Evolutionary conservation across 2,797 vertebrate species (phyloP).

Genomic region (Peromyscus nudipes): DNA sequence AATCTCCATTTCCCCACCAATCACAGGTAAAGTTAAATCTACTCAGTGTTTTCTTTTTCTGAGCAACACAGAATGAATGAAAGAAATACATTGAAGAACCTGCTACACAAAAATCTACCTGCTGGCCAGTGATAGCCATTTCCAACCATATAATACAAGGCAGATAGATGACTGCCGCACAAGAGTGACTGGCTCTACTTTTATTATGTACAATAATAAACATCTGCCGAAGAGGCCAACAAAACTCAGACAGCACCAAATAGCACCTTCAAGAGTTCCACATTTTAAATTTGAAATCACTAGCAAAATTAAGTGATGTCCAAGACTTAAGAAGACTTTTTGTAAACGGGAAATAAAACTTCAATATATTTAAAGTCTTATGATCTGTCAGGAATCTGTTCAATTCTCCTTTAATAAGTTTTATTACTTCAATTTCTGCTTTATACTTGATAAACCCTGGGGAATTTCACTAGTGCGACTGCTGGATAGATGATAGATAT

Average conservation of each 20-base stretch:
- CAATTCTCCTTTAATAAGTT: neutral
- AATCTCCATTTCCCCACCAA: neutral
- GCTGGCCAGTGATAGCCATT: neutral
- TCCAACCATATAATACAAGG: neutral
- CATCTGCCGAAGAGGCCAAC: neutral
- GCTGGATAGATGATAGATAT: neutral
- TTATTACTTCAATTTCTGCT: neutral
- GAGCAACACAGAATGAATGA: neutral
- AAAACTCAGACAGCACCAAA: neutral
- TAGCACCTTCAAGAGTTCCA: neutral
- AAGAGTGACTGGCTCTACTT: neutral
- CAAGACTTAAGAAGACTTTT: neutral
- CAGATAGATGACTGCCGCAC: neutral
- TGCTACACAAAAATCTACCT: neutral
- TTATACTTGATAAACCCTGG: neutral
- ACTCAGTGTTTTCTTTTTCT: neutral
- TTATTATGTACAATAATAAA: neutral
- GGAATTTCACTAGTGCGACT: neutral
- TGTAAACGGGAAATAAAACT: constrained; percentile 12
- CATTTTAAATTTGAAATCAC: constrained; percentile 41
- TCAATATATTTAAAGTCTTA: neutral
- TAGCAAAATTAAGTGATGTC: constrained; percentile 38
- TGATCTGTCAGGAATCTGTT: neutral
- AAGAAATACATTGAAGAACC: neutral
- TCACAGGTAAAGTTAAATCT: constrained; percentile 2